Conservation (phyloP, 2,888 invertebrate genomes). For the Macrophya alboannulata region DNA sequence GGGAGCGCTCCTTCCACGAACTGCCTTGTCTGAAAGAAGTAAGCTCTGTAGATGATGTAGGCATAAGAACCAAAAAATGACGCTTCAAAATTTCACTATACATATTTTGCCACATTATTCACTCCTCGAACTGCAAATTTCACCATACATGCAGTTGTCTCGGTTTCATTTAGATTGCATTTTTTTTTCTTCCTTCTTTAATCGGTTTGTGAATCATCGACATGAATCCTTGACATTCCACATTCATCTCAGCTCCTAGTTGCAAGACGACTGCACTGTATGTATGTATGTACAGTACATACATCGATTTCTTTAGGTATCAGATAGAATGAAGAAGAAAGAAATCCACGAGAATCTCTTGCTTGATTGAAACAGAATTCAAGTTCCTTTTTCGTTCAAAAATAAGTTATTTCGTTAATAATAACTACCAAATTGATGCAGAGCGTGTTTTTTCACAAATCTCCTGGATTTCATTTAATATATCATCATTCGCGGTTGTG, state of each 20-base stretch:
- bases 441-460: neutral
- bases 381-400: neutral
- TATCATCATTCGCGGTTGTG: neutral
- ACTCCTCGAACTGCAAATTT: conserved; percentile 25
- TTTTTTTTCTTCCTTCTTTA: neutral
- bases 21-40: conserved; percentile 90
- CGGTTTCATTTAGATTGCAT: conserved; percentile 1
- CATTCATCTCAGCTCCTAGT: conserved; percentile 40
- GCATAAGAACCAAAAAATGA: conserved; percentile 28
- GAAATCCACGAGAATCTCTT: conserved; percentile 15
- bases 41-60: conserved; percentile 79
- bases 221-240: neutral
- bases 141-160: neutral
- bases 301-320: neutral
- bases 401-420: too few relatives aligned
- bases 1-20: conserved; percentile 91
- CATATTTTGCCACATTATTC: conserved; percentile 28
- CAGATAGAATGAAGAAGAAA: neutral
- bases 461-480: neutral
- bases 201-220: neutral
- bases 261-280: conserved; percentile 23
- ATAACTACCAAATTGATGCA: neutral
- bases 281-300: neutral
- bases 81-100: conserved; percentile 36
- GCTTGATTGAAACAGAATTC: neutral